Base-by-base conservation (phyloP, 2,888 invertebrate species). In the Oasisia sp. region DNA sequence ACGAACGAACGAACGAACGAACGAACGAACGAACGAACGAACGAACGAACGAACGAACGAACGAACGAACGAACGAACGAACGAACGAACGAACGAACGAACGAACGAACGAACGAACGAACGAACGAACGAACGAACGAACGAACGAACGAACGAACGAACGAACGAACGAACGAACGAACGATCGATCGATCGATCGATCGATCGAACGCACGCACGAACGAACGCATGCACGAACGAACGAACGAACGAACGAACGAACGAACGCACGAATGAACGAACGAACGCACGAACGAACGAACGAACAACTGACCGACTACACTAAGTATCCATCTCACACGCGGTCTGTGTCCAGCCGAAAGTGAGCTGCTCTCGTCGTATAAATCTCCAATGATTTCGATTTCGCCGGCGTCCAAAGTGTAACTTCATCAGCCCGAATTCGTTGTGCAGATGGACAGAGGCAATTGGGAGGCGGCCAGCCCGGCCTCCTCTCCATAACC, bases 361-460 rank as follows among this genome's bases (percentile, higher is more conserved):
- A 74, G 74, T 27, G 74, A 74, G 27, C 14, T 7, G n/a, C 74
- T 27, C 74, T 74, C 74, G 74, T 27, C 74, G 74, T 74, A 74
- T 74, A 74, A 74, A 74, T 74, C 74, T 74, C 74, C 19, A 74
- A 74, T 74, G 74, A 74, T 74, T 74, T 74, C 19, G 74, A 74
- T 74, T 74, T 74, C 74, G n/a, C 19, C 74, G 5, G 0, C 74
- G 74, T 74, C 74, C 27, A 27, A n/a, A 74, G 74, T 74, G 19
- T 74, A 74, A 74, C 74, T 74, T 74, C 74, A 74, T 74, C 74
- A 74, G 74, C 74, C 27, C 74, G 74, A 74, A 19, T 74, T 74
- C 74, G 74, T 74, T 74, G 27, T 74, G 74, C 74, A 74, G 74
- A 74, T 74, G 74, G 27, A 74, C 74, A 74, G 14, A 19, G n/a